Evolutionary conservation across 35 echinoderm and acorn worm species (phyloP).

Genomic region (Hemicentrotus pulcherrimus): DNA sequence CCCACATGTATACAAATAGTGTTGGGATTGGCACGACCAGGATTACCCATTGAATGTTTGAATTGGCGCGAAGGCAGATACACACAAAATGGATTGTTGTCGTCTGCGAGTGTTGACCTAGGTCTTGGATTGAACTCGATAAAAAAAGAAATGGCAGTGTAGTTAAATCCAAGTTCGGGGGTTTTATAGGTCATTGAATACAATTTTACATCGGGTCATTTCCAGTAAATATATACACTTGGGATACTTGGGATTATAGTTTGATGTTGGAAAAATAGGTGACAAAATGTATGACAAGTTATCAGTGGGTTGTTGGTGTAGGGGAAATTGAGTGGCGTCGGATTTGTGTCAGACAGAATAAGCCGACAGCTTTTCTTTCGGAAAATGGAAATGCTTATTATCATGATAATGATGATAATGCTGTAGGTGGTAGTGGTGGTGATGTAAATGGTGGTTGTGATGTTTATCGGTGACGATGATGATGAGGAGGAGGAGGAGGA

Average conservation of each 20-base stretch:
- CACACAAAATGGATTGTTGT: background rate
- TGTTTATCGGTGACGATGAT: background rate
- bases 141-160: background rate
- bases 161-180: background rate
- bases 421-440: background rate
- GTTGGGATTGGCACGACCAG: constrained; percentile 21
- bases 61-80: constrained; percentile 17
- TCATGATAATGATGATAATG: background rate
- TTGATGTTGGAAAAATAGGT: background rate
- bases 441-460: background rate
- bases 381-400: background rate
- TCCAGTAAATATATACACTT: constrained; percentile 1
- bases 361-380: background rate
- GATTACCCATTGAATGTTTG: constrained; percentile 23
- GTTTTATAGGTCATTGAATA: background rate
- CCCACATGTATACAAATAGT: constrained; percentile 44
- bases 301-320: background rate
- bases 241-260: background rate
- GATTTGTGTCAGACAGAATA: background rate
- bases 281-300: too few species aligned
- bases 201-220: background rate
- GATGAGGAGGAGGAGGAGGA: background rate
- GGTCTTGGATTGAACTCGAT: background rate
- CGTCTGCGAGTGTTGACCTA: constrained; percentile 16
- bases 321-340: background rate